phyloP scores from a whole-genome alignment of 2,888 invertebrate genomes.

The Temnothorax rugatulus region DNA sequence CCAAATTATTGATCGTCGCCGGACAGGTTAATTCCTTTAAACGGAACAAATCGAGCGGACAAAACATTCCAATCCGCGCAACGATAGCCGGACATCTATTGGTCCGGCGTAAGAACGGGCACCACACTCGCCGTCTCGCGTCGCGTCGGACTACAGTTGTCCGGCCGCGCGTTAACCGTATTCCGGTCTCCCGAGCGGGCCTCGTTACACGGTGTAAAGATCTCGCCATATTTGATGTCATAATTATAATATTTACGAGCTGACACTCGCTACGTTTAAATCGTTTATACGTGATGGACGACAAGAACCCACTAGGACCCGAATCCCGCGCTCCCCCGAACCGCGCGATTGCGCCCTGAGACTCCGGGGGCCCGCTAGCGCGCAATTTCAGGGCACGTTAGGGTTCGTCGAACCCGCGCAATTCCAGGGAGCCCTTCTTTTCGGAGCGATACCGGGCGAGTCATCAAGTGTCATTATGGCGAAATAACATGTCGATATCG shows the following conservation, averaged over 20 bases:
- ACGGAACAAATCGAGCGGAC: conserved; percentile 74
- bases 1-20: conserved; percentile 77
- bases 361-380: conserved; percentile 33
- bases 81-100: conserved; percentile 41
- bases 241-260: conserved; percentile 80
- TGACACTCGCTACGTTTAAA: conserved; percentile 78
- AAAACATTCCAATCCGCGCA: conserved; percentile 73
- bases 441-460: conserved; percentile 46
- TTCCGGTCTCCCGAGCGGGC: conserved; percentile 63
- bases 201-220: conserved; percentile 77
- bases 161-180: conserved; percentile 61
- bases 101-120: conserved; percentile 32
- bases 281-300: conserved; percentile 79
- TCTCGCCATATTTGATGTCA: conserved; percentile 78
- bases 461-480: conserved; percentile 64
- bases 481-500: conserved; percentile 58
- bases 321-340: not conserved
- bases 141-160: conserved; percentile 67
- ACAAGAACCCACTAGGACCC: conserved; percentile 64
- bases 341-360: not conserved
- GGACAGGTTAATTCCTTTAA: conserved; percentile 74
- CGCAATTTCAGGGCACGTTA: conserved; percentile 54
- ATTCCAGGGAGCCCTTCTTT: conserved; percentile 22
- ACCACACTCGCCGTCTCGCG: not conserved
- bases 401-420: conserved; percentile 48